Evolutionary conservation across 1,140 invertebrate species (phyloP).

Genomic region (Drosophila dunni): DNA sequence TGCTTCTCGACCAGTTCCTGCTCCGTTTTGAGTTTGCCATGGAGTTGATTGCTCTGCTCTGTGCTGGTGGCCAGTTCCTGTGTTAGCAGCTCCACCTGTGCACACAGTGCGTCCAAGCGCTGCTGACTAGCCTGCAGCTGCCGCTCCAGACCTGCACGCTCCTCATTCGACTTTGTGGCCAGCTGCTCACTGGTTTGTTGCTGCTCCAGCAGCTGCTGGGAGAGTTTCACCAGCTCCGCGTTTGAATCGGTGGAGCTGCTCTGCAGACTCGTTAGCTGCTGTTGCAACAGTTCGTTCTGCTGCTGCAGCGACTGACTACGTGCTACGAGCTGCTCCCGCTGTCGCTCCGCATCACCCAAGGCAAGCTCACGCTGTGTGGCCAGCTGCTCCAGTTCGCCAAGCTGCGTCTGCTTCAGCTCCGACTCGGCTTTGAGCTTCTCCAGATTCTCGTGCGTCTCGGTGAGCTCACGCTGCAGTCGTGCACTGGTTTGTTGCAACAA

Average conservation of each 20-base stretch:
- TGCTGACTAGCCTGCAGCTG: constrained; percentile 61
- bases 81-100: constrained; percentile 58
- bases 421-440: constrained; percentile 72
- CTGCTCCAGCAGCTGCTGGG: constrained; percentile 53
- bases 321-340: constrained; percentile 58
- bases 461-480: constrained; percentile 83
- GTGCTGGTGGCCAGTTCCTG: constrained; percentile 53
- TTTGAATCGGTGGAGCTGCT: constrained; percentile 62
- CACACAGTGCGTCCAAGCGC: constrained; percentile 51
- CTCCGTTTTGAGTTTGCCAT: constrained; percentile 48
- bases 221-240: constrained; percentile 58
- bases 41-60: constrained; percentile 37
- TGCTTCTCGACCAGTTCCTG: constrained; percentile 52
- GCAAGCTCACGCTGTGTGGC: constrained; percentile 53
- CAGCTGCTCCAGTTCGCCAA: constrained; percentile 56
- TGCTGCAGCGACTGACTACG: constrained; percentile 53
- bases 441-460: constrained; percentile 80
- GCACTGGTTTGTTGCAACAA: constrained; percentile 51
- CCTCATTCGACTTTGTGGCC: constrained; percentile 46
- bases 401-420: constrained; percentile 68
- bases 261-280: constrained; percentile 50
- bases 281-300: constrained; percentile 62
- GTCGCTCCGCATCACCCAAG: constrained; percentile 54
- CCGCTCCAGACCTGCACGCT: constrained; percentile 50
- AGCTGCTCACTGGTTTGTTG: constrained; percentile 65